Evolutionary conservation across 2,888 invertebrate species (phyloP).

Genomic region (Monopis laevigella): DNA sequence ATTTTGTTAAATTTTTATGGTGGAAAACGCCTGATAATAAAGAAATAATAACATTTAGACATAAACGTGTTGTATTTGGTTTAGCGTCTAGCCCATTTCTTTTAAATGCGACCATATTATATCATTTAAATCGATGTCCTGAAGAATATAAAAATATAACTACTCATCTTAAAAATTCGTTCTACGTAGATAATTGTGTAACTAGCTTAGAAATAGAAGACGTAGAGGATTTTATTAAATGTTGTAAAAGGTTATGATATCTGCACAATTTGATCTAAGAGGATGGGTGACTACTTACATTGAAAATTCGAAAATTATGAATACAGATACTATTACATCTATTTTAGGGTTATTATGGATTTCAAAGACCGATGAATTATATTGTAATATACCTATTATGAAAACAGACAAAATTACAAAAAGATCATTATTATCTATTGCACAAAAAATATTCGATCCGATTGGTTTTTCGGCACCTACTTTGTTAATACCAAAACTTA

Average conservation of each 20-base stretch:
- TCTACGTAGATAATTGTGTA: slow-evolving; percentile 5
- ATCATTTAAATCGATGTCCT: slow-evolving; percentile 1
- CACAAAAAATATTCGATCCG: slow-evolving; percentile 1
- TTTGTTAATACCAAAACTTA: neutral
- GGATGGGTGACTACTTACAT: slow-evolving; percentile 2
- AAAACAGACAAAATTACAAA: neutral
- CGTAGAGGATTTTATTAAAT: slow-evolving; percentile 1
- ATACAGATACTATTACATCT: neutral
- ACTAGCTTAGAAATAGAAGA: slow-evolving; percentile 3
- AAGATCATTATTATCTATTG: neutral
- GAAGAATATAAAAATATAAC: neutral
- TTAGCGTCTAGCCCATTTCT: slow-evolving; percentile 4
- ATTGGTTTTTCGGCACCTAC: neutral
- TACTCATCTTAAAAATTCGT: neutral
- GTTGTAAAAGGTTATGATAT: neutral
- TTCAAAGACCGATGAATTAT: slow-evolving; percentile 2
- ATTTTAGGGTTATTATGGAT: neutral
- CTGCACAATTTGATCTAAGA: slow-evolving; percentile 4
- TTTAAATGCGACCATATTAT: slow-evolving; percentile 1
- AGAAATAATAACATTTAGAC: neutral
- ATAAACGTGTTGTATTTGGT: neutral
- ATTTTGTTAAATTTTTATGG: neutral
- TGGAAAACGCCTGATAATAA: neutral
- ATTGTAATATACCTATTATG: slow-evolving; percentile 6
- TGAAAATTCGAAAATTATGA: neutral